Evolutionary conservation across 1,140 invertebrate species (phyloP), one percentile per base, ranked within the genome.

Genomic region (Eueides isabella): DNA sequence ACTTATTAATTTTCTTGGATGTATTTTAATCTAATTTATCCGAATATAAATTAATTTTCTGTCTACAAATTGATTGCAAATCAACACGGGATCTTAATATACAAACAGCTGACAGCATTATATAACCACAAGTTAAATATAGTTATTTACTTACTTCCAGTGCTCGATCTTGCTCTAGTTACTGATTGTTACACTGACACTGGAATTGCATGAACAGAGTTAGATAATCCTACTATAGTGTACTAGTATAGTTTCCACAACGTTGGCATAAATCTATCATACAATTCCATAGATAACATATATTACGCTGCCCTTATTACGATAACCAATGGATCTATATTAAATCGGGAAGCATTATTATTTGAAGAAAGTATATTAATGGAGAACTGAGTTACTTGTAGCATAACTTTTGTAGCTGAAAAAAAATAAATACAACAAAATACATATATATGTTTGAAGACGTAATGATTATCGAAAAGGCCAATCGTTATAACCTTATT

Each of bases 401-500:
- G 35, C 4, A 0, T 38, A 16, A 38, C n/a, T 38, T 12, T 14
- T 38, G 14, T 12, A 38, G 4, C 16, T 38, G 14, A 12, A 38
- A 38, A 38, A 16, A 16, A 38, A 38, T 14, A 38, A 16, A 38
- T 38, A 44, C 5, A 44, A 19, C 2, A 2, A 44, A 44, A 38
- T 5, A 38, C 3, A 38, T 38, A 1, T 19, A n/a, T 48, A 16
- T 23, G n/a, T 48, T 7, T 48, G 16, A 48, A n/a, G 0, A 48
- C 19, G 19, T 19, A 11, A 3, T 9, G 7, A 55, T 55, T 55
- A 55, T 55, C 48, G 23, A 23, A 55, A 26, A 55, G 48, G 48
- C 26, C 48, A 55, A 55, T 55, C 23, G 48, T 55, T 55, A 55
- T 14, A 55, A 55, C 48, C 48, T 55, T 55, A 55, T 55, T 55